Evolutionary conservation across 2,888 invertebrate genomes (phyloP), one percentile per base, ranked within the genome.

Genomic region (Ferrisia virgata): DNA sequence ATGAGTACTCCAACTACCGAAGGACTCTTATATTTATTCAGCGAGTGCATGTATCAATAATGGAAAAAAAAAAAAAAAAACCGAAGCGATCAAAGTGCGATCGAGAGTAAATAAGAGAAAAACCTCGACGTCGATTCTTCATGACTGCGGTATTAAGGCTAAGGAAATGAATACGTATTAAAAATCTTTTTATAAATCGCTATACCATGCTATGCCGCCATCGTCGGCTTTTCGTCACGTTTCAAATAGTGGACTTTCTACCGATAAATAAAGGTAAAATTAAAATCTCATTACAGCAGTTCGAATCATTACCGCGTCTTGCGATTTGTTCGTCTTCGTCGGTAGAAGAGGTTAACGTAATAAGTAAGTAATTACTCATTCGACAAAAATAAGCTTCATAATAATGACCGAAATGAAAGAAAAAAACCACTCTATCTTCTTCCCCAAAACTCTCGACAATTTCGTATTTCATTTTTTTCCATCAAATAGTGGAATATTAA

Each of bases 201-300:
- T 33, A 22, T 22, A 22, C 58, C 58, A 9, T 11, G 40, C 40
- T 11, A 40, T 40, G 40, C 40, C 9, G 40, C 6, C 13, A 18
- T 33, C 58, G 53, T n/a, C 40, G 11, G 47, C 18, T 47, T 72
- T 72, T 72, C 72, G 72, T 72, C 72, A 72, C 72, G 72, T 72
- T 72, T 72, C 33, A 72, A 72, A 47, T 33, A n/a, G 28, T 33
- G 36, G 31, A 72, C 72, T 72, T 72, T 72, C 72, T 72, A 72
- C 18, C 47, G 28, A 72, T 72, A 72, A 72, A 72, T 72, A 33
- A 72, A 72, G 33, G 72, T n/a, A 72, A 72, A 72, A 72, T 72
- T 72, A 72, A 72, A 72, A 72, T 72, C 72, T 72, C 72, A 72
- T 72, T 72, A 72, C 28, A 72, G 72, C 22, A 72, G 1, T 72